Percentiles rank a stretch among this genome's conserved stretches.
Evolutionary conservation across 2,888 invertebrate genomes (phyloP).

Genomic region (Hirtodrosophila cameraria): DNA sequence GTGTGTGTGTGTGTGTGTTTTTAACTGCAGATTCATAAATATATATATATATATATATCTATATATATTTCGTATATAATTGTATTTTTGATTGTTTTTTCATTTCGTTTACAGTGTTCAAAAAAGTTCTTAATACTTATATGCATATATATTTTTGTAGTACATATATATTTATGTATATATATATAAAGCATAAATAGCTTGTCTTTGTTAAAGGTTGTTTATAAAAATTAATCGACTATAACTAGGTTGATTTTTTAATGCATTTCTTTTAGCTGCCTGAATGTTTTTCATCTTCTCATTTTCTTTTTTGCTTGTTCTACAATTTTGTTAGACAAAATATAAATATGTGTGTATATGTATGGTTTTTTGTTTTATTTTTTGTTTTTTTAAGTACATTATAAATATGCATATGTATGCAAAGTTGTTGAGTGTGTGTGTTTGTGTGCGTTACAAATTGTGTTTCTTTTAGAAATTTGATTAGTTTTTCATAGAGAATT

Average conservation of each 20-base stretch:
- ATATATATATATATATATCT: conserved; percentile 26
- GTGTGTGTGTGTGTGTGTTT: too few relatives aligned
- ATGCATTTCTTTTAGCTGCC: conserved; percentile 58
- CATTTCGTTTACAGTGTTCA: conserved; percentile 45
- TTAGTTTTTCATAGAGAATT: conserved; percentile 56
- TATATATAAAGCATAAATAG: conserved; percentile 32
- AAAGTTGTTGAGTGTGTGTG: conserved; percentile 27
- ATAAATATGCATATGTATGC: conserved; percentile 45
- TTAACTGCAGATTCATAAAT: conserved; percentile 36
- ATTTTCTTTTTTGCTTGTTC: conserved; percentile 10
- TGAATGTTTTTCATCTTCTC: conserved; percentile 35
- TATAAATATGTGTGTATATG: conserved; percentile 51
- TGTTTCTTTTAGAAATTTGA: conserved; percentile 75
- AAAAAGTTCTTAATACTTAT: conserved; percentile 36
- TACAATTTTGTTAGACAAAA: conserved; percentile 75
- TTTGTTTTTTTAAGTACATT: conserved; percentile 31
- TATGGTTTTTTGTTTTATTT: conserved; percentile 31
- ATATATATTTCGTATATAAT: conserved; percentile 28
- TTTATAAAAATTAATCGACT: conserved; percentile 66
- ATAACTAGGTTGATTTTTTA: conserved; percentile 39
- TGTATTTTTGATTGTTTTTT: conserved; percentile 45
- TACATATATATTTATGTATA: conserved; percentile 19
- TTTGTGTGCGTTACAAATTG: conserved; percentile 32
- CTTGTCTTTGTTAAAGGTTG: conserved; percentile 55
- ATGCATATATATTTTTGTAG: conserved; percentile 21